Percentiles rank a stretch among this genome's conserved stretches.
Evolutionary conservation across 2,113 vertebrate species (phyloP).

Genomic region (Sinocyclocheilus anophthalmus): DNA sequence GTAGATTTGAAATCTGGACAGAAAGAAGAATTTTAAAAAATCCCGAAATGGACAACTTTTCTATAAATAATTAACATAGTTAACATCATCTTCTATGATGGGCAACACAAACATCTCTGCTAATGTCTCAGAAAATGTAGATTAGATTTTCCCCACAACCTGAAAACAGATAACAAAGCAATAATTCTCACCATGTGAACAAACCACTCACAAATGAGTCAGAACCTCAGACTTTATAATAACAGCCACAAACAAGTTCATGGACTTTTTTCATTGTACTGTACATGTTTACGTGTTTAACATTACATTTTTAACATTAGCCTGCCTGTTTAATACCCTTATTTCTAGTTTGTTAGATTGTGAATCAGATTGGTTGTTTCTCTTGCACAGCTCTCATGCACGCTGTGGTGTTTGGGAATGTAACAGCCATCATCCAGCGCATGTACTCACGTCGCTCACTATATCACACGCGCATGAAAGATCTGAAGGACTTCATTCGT

Average conservation of each 20-base stretch:
- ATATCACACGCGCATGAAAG: constrained; percentile 25
- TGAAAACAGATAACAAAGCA: not conserved
- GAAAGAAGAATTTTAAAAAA: too few species aligned
- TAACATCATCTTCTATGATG: not conserved
- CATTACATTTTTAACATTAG: not conserved
- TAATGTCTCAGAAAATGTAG: not conserved
- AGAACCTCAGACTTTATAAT: not conserved
- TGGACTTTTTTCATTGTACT: too few species aligned
- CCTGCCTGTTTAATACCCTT: not conserved
- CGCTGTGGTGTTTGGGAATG: constrained; percentile 26
- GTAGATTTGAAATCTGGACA: too few species aligned
- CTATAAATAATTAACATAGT: too few species aligned
- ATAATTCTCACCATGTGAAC: not conserved
- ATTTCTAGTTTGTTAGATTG: not conserved
- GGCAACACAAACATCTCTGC: not conserved
- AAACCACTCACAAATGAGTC: not conserved
- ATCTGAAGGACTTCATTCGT: constrained; percentile 27
- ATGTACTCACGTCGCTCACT: constrained; percentile 31
- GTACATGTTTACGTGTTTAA: not conserved
- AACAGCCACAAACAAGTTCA: too few species aligned
- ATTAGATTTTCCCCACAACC: not conserved
- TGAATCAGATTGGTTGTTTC: not conserved
- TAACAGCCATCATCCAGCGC: constrained; percentile 28
- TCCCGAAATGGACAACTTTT: too few species aligned
- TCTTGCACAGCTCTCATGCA: constrained; percentile 18